phyloP scores from a whole-genome alignment of 2,888 invertebrate genomes.

The Drosophila tanythrix region DNA sequence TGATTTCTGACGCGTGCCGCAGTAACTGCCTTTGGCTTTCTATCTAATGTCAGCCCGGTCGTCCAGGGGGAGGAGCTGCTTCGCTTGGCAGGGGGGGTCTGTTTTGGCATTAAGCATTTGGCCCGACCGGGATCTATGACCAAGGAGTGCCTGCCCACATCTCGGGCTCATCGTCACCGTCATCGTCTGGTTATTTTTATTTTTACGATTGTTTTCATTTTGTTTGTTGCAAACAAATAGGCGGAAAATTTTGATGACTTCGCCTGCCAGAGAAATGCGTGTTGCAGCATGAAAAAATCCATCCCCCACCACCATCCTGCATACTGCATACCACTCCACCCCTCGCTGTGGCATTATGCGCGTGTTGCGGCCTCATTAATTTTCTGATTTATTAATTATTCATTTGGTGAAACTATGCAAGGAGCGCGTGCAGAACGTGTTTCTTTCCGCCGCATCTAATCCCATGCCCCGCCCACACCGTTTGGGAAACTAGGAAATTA shows the following conservation, averaged over 20 bases:
- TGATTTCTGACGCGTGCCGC: conserved; percentile 75
- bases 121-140: conserved; percentile 3
- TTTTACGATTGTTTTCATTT: conserved; percentile 77
- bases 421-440: conserved; percentile 44
- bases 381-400: conserved; percentile 81
- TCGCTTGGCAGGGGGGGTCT: conserved; percentile 3
- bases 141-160: conserved; percentile 68
- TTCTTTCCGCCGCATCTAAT: background rate
- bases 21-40: conserved; percentile 56
- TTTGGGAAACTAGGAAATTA: conserved; percentile 6
- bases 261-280: conserved; percentile 30
- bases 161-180: conserved; percentile 2
- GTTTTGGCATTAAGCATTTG: conserved; percentile 28
- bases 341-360: conserved; percentile 26
- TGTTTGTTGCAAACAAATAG: conserved; percentile 80
- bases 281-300: conserved; percentile 45
- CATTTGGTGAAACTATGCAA: conserved; percentile 57
- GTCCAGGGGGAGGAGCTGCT: background rate
- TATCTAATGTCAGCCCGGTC: conserved; percentile 15
- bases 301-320: background rate
- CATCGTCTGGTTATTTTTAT: conserved; percentile 55
- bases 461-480: background rate
- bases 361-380: conserved; percentile 80
- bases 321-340: background rate
- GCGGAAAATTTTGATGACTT: conserved; percentile 73